These are phyloP conservation scores for Picathartes gymnocephalus DNA, from an alignment of 2,113 vertebrate genomes.

Conservation along the genomic window DNA sequence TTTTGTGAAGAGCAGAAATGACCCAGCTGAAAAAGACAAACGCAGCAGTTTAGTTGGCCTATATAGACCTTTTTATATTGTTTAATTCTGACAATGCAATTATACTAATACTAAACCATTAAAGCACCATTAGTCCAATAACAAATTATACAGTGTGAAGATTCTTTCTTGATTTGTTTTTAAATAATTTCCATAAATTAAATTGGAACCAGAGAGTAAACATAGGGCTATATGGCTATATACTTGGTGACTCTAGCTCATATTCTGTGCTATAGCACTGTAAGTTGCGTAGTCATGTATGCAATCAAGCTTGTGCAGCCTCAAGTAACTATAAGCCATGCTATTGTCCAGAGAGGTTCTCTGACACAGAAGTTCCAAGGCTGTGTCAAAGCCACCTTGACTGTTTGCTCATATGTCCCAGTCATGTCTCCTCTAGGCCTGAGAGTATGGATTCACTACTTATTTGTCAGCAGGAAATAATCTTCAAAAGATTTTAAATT, in stretches of 20 bases:
- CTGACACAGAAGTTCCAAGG: not conserved
- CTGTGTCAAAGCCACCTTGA: not conserved
- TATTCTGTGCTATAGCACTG: not conserved
- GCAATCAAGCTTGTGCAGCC: not conserved
- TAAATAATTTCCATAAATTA: not conserved
- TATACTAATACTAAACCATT: not conserved
- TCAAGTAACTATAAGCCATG: not conserved
- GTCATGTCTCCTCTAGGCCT: not conserved
- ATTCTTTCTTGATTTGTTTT: not conserved
- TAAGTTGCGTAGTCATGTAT: not conserved
- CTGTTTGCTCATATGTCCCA: not conserved
- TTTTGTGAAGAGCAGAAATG: not conserved
- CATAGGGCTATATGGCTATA: fast-evolving
- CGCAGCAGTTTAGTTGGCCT: not conserved
- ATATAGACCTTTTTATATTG: not conserved
- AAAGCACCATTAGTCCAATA: not conserved
- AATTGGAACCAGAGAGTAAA: not conserved
- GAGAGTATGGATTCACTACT: not conserved
- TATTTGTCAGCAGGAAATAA: not conserved
- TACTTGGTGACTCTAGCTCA: not conserved
- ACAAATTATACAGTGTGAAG: not conserved
- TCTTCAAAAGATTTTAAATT: not conserved
- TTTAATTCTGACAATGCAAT: not conserved
- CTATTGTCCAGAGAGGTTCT: not conserved
- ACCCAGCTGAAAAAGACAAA: not conserved